Base-by-base conservation (phyloP, 2,888 invertebrate genomes). In the Netelia fuscicornis region DNA sequence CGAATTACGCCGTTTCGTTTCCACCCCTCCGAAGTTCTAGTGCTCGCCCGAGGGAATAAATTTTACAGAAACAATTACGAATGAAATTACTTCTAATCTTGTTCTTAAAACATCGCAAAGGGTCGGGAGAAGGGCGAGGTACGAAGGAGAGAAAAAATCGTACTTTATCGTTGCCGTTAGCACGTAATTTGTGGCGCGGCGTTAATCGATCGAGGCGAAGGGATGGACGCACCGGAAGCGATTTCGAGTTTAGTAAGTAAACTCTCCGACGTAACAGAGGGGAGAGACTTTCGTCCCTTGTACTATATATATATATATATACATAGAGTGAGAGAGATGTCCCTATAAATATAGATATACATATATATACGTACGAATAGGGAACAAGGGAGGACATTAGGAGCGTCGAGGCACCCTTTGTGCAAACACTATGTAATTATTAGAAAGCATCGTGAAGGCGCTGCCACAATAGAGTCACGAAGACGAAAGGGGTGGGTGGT, bases 371-470 rank as follows among this genome's bases (percentile, higher is more conserved):
- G 13, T 0, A 56, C 17, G 23, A 56, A 30, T 20, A 56, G 30
- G 1, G 48, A 20, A 60, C 20, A 48, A 13, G 52, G 23, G 25
- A 30, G 17, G 77, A 67, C 37, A 76, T n/a, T 60, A 70, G 30
- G 60, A 58, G 23, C 37, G 75, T 48, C 25, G 23, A 74, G 30
- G 58, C 58, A 67, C 80, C 80, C 80, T 81, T 81, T 81, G 80
- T 81, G 80, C 80, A 81, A 81, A 81, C 80, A 81, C 80, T 81
- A 67, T 81, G 67, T 81, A 81, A 81, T 81, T 81, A 81, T 81
- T 74, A 62, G 62, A 62, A 62, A 62, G 62, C 62, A 25, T 62
- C 62, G 62, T 13, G 62, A 68, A 65, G 54, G 30, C 78, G 68
- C 62, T 42, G 54, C 64, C 62, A 60, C 82, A 70, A 77, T 82